phyloP scores from a whole-genome alignment of 1,140 invertebrate species.

The Triops cancriformis region DNA sequence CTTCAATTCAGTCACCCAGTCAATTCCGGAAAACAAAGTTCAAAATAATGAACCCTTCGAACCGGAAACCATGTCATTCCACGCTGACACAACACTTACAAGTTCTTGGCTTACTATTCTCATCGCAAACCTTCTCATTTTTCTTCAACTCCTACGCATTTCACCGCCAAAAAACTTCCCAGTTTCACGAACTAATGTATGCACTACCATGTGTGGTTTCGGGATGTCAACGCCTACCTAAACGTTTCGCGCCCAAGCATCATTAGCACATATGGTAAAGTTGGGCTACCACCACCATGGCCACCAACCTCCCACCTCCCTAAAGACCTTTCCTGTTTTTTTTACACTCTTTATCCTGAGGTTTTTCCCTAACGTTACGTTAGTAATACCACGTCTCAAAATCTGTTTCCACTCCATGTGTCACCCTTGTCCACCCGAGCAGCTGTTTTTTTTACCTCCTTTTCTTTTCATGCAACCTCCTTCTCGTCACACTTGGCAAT shows the following conservation, averaged over 20 bases:
- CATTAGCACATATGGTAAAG: slow-evolving; percentile 5
- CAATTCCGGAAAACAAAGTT: no score
- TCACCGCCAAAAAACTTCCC: no score
- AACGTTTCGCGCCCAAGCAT: background rate
- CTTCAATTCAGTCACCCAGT: no score
- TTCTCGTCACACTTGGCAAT: background rate
- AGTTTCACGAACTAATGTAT: background rate
- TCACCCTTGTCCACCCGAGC: background rate
- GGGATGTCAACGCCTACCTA: slow-evolving; percentile 1
- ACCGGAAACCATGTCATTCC: no score
- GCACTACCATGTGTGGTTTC: background rate
- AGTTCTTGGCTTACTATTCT: no score
- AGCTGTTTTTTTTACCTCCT: background rate
- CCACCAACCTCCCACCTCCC: background rate
- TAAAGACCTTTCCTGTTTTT: background rate
- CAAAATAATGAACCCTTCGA: no score
- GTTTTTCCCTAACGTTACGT: background rate
- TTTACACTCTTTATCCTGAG: background rate
- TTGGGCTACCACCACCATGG: background rate
- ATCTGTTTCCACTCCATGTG: background rate
- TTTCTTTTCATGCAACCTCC: background rate
- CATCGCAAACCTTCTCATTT: no score
- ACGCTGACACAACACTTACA: no score
- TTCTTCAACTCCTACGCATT: no score
- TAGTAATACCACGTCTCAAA: background rate